Conservation (phyloP, 2,888 invertebrate species). For the Orgyia antiqua region DNA sequence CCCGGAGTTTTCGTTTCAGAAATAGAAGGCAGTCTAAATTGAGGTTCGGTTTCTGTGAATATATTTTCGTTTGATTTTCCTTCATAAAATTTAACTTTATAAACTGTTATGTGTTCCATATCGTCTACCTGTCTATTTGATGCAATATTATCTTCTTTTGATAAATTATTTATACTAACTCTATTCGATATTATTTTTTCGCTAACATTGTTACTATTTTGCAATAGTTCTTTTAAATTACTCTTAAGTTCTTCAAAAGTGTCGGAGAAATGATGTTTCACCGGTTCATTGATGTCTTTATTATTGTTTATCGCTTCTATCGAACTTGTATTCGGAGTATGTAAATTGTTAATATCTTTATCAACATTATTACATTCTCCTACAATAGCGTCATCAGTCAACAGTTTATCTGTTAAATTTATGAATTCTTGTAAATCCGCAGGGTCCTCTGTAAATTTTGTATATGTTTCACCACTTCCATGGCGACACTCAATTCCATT, state of each 20-base stretch:
- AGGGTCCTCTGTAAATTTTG: slow-evolving; percentile 64
- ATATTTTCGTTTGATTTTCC: slow-evolving; percentile 19
- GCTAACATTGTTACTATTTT: slow-evolving; percentile 33
- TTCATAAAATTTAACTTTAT: slow-evolving; percentile 50
- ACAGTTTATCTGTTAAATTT: slow-evolving; percentile 59
- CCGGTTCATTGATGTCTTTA: slow-evolving; percentile 12
- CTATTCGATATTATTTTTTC: slow-evolving; percentile 17
- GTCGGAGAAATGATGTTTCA: slow-evolving; percentile 47
- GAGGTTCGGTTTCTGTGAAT: slow-evolving; percentile 8
- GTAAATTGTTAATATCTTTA: slow-evolving; percentile 41
- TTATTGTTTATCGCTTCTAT: slow-evolving; percentile 48
- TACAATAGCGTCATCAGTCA: slow-evolving; percentile 33
- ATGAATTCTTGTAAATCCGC: slow-evolving; percentile 66
- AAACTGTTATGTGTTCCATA: slow-evolving; percentile 66
- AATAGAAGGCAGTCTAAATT: slow-evolving; percentile 58
- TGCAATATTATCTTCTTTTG: slow-evolving; percentile 3
- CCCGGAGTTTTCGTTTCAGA: slow-evolving; percentile 47
- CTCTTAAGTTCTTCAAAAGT: slow-evolving; percentile 54
- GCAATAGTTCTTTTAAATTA: slow-evolving; percentile 51
- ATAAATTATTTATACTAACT: slow-evolving; percentile 14
- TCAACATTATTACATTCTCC: slow-evolving; percentile 28
- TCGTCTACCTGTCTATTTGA: slow-evolving; percentile 43
- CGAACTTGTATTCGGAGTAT: slow-evolving; percentile 62
- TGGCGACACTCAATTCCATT: slow-evolving; percentile 45
- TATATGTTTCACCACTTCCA: slow-evolving; percentile 68